These are phyloP conservation scores for Drosophila crucigera DNA, from an alignment of 2,888 invertebrate species.

Conservation along the genomic window DNA sequence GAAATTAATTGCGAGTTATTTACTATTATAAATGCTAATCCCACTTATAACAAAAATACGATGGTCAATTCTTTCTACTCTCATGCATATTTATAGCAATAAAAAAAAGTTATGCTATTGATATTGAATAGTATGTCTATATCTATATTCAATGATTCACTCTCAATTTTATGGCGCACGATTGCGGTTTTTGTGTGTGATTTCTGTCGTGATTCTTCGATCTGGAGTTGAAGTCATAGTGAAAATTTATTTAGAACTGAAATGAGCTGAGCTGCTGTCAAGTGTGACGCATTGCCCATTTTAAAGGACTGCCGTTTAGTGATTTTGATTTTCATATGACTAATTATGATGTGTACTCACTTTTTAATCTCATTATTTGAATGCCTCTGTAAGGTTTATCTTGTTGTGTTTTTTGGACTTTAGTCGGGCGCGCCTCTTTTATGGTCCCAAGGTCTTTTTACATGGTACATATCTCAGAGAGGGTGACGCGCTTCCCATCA, in stretches of 20 bases:
- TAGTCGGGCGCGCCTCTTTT: slow-evolving; percentile 33
- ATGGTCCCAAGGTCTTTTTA: slow-evolving; percentile 9
- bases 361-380: slow-evolving; percentile 8
- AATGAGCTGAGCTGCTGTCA: not conserved
- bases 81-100: not conserved
- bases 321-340: slow-evolving; percentile 1
- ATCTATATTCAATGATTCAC: slow-evolving; percentile 20
- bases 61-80: not conserved
- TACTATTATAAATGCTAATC: not conserved
- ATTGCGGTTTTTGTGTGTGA: slow-evolving; percentile 7
- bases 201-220: slow-evolving; percentile 2
- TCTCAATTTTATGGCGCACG: not conserved
- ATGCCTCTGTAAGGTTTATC: slow-evolving; percentile 13
- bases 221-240: not conserved
- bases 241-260: not conserved
- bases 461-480: slow-evolving; percentile 31
- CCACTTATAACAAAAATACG: not conserved
- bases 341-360: slow-evolving; percentile 11
- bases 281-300: slow-evolving; percentile 23
- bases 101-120: not conserved
- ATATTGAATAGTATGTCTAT: not conserved
- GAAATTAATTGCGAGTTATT: not conserved
- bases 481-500: slow-evolving; percentile 34
- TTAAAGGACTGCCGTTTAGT: not conserved
- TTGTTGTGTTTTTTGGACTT: slow-evolving; percentile 20